Evolutionary conservation across 2,113 vertebrate genomes (phyloP), one percentile per base, ranked within the genome.

Genomic region (Pterocles orientalis): DNA sequence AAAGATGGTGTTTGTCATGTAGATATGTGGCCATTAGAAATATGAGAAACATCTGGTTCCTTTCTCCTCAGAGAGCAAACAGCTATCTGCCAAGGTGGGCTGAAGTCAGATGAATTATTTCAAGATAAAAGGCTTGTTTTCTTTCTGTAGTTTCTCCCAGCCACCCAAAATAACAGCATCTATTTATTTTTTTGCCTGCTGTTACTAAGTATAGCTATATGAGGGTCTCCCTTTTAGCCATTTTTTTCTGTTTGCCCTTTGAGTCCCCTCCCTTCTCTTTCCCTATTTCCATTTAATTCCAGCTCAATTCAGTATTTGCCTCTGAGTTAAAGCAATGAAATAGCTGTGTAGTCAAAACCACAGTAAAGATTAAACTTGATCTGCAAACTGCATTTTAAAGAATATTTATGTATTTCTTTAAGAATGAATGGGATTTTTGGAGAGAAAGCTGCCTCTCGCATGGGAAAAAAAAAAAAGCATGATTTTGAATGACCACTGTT

Each of bases 21-120:
- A 75, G 86, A 92, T 64, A 65, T 0, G 18, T 43, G 65, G 80
- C 70, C 86, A 95, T 93, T 94, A 96, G 92, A 92, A 88, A 97
- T 85, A 89, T 75, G 88, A 96, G 92, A 92, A 90, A 80, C 95
- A 91, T 95, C 95, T 97, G 95, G 77, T 75, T 93, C 83, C 77
- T 73, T 76, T 95, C 78, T 94, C 70, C 58, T 94, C 5, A 1
- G 75, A 95, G 92, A 96, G 72, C 95, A 78, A 90, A 71, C 85
- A 92, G 88, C 51, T 88, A 92, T 96, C 83, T 95, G 92, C 90
- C 83, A 84, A 94, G 96, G 95, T 93, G 92, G 86, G 92, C 95
- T 7, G 7, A 89, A 93, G 86, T 88, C 83, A 79, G 66, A 85
- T 75, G 86, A 83, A 89, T 80, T 94, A 56, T 89, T 95, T 97